Evolutionary conservation across 2,113 vertebrate species (phyloP).

Genomic region (Passer domesticus): DNA sequence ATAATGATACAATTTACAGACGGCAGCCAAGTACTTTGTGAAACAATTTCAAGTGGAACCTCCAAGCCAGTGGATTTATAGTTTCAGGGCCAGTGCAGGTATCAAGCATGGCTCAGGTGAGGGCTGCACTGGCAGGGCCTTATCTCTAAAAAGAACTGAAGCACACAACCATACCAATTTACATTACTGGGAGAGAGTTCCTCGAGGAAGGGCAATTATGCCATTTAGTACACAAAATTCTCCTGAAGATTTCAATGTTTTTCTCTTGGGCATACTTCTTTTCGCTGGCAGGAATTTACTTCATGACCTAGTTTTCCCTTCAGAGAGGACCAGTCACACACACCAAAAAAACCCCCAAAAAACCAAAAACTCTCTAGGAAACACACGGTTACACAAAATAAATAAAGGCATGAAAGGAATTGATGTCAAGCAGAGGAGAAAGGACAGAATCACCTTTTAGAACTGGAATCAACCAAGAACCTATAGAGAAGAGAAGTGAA

Average conservation of each 20-base stretch:
- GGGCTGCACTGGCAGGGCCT: not conserved
- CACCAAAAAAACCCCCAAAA: not conserved
- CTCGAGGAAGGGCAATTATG: slow-evolving; percentile 45
- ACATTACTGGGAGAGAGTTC: not conserved
- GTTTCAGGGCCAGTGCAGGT: not conserved
- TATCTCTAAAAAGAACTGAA: slow-evolving; percentile 11
- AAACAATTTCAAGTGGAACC: slow-evolving; percentile 32
- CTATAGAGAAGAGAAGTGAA: not conserved
- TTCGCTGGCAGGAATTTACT: slow-evolving; percentile 29
- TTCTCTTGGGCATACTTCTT: slow-evolving; percentile 28
- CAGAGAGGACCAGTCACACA: slow-evolving; percentile 36
- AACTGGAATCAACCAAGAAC: not conserved
- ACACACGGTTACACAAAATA: not conserved
- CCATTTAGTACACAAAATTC: slow-evolving; percentile 15
- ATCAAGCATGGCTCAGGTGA: not conserved
- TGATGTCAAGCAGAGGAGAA: not conserved
- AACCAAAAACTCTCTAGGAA: slow-evolving; percentile 30
- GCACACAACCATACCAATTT: not conserved
- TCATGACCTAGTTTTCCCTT: slow-evolving; percentile 22
- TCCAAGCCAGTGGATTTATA: not conserved
- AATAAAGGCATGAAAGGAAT: not conserved
- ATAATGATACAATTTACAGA: slow-evolving; percentile 21
- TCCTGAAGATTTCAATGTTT: not conserved
- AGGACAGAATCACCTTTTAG: not conserved
- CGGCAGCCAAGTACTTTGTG: not conserved